Conservation (phyloP, 2,888 invertebrate genomes). For the Mythimna pallens region DNA sequence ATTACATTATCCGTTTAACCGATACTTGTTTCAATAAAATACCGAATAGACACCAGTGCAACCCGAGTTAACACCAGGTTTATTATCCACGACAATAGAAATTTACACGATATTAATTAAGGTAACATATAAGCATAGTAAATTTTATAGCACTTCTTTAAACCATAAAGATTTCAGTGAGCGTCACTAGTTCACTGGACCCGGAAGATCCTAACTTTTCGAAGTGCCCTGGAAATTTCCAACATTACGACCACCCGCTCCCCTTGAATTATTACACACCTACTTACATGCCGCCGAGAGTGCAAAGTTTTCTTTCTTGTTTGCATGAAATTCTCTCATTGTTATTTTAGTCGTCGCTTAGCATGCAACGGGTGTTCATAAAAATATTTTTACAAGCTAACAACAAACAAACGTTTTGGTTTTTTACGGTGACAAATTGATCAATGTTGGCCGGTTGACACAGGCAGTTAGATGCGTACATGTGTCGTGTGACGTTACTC, state of each 20-base stretch:
- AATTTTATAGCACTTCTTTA: constrained; percentile 49
- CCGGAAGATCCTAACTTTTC: constrained; percentile 80
- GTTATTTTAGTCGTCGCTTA: constrained; percentile 71
- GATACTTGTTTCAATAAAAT: constrained; percentile 74
- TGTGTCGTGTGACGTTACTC: constrained; percentile 52
- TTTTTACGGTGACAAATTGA: constrained; percentile 49
- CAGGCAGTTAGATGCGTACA: constrained; percentile 51
- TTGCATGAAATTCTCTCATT: constrained; percentile 79
- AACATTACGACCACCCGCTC: constrained; percentile 87
- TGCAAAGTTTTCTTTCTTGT: constrained; percentile 87
- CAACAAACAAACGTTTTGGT: constrained; percentile 35
- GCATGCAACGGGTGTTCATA: constrained; percentile 59
- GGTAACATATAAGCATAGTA: constrained; percentile 18
- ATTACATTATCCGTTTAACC: constrained; percentile 83
- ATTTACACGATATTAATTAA: constrained; percentile 13
- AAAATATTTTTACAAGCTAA: constrained; percentile 50
- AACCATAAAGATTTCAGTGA: constrained; percentile 71
- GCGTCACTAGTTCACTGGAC: constrained; percentile 78
- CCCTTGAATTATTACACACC: constrained; percentile 87
- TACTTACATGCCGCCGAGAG: constrained; percentile 83
- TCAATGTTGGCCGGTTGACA: constrained; percentile 31
- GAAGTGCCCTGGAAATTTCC: constrained; percentile 81
- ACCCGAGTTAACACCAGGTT: neutral
- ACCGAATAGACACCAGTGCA: constrained; percentile 35
- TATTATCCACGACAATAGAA: constrained; percentile 4